Evolutionary conservation across 2,888 invertebrate genomes (phyloP), one percentile per base, ranked within the genome.

Genomic region (Volucella inanis): DNA sequence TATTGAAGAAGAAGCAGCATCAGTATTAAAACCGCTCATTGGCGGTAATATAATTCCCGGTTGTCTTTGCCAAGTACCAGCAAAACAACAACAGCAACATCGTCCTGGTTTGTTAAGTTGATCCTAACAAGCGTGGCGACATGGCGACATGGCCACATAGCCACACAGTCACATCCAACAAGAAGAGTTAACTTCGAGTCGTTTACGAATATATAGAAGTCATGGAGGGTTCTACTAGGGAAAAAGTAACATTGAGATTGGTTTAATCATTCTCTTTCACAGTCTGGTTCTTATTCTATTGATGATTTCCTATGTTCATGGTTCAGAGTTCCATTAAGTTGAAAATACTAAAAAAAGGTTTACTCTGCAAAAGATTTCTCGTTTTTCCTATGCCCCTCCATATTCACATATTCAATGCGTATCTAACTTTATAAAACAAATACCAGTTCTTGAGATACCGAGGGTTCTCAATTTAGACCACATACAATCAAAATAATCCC

Each of bases 101-200:
- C 81, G 64, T 81, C 81, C 75, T 76, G 76, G 76, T 75, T 70
- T 81, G 62, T 75, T 75, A 62, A 81, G 76, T 81, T 65, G 70
- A 70, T 43, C 55, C 76, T 81, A 70, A 81, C 76, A 81, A 81
- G 76, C 70, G 50, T 49, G 45, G 45, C 67, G 80, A 55, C 68
- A 61, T 38, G 50, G 45, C 15, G 15, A 68, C 52, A 50, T 41
- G 71, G 62, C 22, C 50, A n/a, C n/a, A n/a, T n/a, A 18, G 18
- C 18, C 18, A 59, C 22, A 54, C 22, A 22, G 3, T 31, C 4
- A 31, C 31, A 31, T 6, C 31, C 31, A 31, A 6, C 31, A 31
- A 31, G 6, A 31, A 31, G 31, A 31, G 6, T 31, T 31, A 41
- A 39, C 22, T 15, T 49, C 3, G 15, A 15, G 8, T 50, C 11